These are phyloP conservation scores for Diplogasteroides magnus DNA, from an alignment of 1,140 invertebrate genomes.

Conservation along the genomic window DNA sequence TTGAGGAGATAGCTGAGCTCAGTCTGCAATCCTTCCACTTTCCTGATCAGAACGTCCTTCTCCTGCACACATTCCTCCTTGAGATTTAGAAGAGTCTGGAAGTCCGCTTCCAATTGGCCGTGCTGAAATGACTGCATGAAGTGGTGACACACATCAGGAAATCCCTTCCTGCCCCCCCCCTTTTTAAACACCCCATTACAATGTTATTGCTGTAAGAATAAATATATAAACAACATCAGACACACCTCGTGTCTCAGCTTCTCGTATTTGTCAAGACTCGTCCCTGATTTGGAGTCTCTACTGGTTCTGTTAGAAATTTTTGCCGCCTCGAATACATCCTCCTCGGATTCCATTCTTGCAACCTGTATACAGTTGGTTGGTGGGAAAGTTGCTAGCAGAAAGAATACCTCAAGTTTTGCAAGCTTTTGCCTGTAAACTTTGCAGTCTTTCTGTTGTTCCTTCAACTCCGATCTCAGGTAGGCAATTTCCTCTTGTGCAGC, in stretches of 20 bases:
- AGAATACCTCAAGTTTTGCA: slow-evolving; percentile 21
- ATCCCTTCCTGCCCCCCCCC: too few relatives aligned
- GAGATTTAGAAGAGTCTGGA: slow-evolving; percentile 22
- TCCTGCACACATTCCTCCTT: slow-evolving; percentile 25
- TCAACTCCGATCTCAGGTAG: slow-evolving; percentile 16
- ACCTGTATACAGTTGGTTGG: too few relatives aligned
- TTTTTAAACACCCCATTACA: too few relatives aligned
- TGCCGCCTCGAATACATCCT: too few relatives aligned
- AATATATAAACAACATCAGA: too few relatives aligned
- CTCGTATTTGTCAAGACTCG: neutral
- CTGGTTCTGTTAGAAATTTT: too few relatives aligned
- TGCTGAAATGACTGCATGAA: slow-evolving; percentile 9
- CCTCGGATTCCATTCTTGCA: too few relatives aligned
- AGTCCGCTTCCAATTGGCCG: slow-evolving; percentile 19
- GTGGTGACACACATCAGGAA: too few relatives aligned
- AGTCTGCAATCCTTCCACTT: slow-evolving; percentile 17
- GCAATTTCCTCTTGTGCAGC: slow-evolving; percentile 2
- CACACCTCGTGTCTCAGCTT: neutral
- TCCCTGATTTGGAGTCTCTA: too few relatives aligned
- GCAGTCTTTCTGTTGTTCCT: slow-evolving; percentile 27
- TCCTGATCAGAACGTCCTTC: slow-evolving; percentile 17
- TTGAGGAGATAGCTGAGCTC: slow-evolving; percentile 26
- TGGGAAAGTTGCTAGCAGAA: too few relatives aligned
- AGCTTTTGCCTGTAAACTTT: slow-evolving; percentile 25
- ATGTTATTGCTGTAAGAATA: too few relatives aligned